Base-by-base conservation (phyloP, 2,888 invertebrate genomes). In the Deilephila elpenor region DNA sequence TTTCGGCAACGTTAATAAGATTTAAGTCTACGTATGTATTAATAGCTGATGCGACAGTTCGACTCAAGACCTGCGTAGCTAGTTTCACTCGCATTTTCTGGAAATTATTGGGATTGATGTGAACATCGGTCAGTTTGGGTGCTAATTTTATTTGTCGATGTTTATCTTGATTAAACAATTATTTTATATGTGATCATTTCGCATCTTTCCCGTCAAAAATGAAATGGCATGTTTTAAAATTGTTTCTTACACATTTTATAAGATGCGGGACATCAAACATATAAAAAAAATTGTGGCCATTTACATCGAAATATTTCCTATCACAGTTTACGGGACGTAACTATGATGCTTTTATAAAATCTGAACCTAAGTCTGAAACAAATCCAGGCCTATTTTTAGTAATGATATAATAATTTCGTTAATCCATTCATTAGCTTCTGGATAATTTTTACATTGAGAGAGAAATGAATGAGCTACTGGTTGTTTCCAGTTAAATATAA, bases 121-220 rank as follows among this genome's bases (percentile, higher is more conserved):
- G 83, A 70, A 71, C 72, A 0, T 78, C 77, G 0, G 78, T 81
- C 19, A 84, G 64, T 73, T 82, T 80, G 2, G 83, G 80, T 32
- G 62, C 72, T 71, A 70, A 73, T 74, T 62, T 71, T 73, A 62
- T 72, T 71, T 61, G 59, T 60, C 44, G 53, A n/a, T 25, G 37
- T 72, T 62, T 73, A 32, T 70, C 73, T 74, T 62, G 34, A 56
- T 62, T 56, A 74, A 56, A 74, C 61, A 71, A 62, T 17, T 71
- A 56, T 62, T 32, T 53, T 56, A 74, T 62, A 71, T 71, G 62
- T 37, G 61, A 56, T 62, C 61, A 71, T 62, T 74, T 61, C 8
- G 71, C 73, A 56, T 56, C 59, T 71, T 71, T 61, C 34, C 53
- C 59, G 34, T 71, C 59, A 64, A 74, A 75, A 72, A 51, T 29